Conservation (phyloP, 2,888 invertebrate species). For the Saturnia pavonia region DNA sequence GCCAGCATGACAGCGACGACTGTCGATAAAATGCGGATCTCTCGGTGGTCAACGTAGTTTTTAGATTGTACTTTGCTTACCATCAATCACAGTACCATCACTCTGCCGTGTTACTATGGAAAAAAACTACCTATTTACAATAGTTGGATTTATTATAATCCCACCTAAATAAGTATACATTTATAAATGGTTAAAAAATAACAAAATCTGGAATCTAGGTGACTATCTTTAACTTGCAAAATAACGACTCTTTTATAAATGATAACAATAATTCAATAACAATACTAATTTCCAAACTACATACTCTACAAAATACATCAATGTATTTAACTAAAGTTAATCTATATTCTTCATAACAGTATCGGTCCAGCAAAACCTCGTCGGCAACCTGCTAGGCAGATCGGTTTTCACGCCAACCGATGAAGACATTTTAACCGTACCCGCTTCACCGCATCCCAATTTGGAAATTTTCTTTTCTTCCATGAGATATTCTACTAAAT, state of each 20-base stretch:
- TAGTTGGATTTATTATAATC: too few species aligned
- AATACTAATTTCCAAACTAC: conserved; percentile 7
- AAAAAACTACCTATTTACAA: too few species aligned
- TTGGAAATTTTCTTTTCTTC: conserved; percentile 30
- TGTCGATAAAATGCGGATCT: too few species aligned
- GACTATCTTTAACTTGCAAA: background rate
- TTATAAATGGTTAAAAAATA: background rate
- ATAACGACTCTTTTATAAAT: background rate
- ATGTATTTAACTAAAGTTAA: conserved; percentile 12
- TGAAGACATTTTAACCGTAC: conserved; percentile 25
- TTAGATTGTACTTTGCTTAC: too few species aligned
- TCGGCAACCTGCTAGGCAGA: conserved; percentile 55
- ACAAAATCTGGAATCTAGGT: background rate
- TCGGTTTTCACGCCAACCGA: conserved; percentile 48
- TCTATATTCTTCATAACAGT: conserved; percentile 39
- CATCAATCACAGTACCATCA: too few species aligned
- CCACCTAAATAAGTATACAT: background rate
- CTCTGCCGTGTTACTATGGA: too few species aligned
- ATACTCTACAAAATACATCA: background rate
- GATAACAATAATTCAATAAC: background rate
- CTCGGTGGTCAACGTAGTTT: too few species aligned
- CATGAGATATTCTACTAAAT: conserved; percentile 31
- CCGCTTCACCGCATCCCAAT: conserved; percentile 49
- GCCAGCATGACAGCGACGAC: too few species aligned
- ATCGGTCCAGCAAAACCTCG: conserved; percentile 73